A percentile compares a stretch with the other conserved stretches of the same genome.
Evolutionary conservation across 2,113 vertebrate species (phyloP).

Genomic region (Falcunculus frontatus): DNA sequence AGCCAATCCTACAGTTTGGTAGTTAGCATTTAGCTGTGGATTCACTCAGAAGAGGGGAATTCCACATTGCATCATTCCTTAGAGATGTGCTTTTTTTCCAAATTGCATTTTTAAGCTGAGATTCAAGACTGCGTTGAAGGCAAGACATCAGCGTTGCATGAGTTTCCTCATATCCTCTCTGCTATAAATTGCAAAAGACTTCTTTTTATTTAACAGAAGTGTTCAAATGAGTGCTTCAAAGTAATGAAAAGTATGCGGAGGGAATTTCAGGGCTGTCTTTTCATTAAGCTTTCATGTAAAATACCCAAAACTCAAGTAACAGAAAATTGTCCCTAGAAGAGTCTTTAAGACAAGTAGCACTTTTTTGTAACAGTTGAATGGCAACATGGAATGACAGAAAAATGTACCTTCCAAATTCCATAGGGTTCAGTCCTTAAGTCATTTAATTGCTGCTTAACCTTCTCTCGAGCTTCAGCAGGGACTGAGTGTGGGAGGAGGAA

Average conservation of each 20-base stretch:
- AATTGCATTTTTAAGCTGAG: background rate
- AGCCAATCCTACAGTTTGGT: background rate
- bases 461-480: background rate
- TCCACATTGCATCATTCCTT: slow-evolving; percentile 19
- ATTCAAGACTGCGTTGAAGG: background rate
- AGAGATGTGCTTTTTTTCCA: background rate
- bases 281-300: background rate
- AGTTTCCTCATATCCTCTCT: background rate
- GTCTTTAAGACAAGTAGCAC: background rate
- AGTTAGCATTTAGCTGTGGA: background rate
- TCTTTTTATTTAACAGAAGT: background rate
- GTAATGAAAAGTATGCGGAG: background rate
- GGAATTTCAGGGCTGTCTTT: background rate
- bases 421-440: background rate
- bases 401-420: background rate
- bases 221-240: background rate
- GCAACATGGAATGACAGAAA: background rate
- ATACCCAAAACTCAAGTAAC: background rate
- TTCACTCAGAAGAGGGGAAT: slow-evolving; percentile 20
- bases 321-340: background rate
- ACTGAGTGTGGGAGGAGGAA: background rate
- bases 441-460: background rate
- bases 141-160: background rate
- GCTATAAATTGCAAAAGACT: background rate
- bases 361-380: background rate